A percentile compares a stretch with the other conserved stretches of the same genome.
Conservation (phyloP, 2,797 vertebrate genomes). For the Ceyx erithaca region DNA sequence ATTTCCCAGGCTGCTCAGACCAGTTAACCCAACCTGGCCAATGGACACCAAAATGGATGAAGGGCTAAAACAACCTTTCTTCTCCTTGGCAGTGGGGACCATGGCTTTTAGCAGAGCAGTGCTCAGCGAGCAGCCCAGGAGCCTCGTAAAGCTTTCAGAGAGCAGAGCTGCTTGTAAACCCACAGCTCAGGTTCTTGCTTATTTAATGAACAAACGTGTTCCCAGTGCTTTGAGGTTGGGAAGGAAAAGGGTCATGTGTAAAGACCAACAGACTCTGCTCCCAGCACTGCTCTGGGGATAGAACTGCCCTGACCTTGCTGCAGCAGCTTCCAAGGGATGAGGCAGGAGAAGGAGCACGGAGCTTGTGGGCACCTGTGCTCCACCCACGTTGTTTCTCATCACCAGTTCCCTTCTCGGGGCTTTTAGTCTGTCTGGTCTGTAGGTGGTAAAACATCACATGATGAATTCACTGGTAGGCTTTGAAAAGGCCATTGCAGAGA, state of each 20-base stretch:
- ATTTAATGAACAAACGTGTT: neutral
- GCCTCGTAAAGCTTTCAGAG: neutral
- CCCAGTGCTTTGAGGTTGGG: neutral
- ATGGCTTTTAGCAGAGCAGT: neutral
- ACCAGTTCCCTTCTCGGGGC: accelerated
- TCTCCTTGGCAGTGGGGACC: accelerated
- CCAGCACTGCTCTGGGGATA: accelerated
- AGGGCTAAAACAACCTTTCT: neutral
- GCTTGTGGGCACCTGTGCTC: neutral
- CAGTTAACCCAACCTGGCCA: neutral
- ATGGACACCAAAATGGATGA: neutral
- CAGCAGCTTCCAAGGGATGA: neutral
- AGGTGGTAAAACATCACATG: neutral
- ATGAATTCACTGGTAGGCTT: neutral
- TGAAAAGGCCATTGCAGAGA: neutral
- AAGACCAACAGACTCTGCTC: neutral
- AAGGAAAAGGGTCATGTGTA: neutral
- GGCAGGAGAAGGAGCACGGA: neutral
- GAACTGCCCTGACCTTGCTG: neutral
- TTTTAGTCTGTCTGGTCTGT: neutral
- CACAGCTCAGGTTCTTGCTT: accelerated
- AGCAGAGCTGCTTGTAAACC: neutral
- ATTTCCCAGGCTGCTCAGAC: neutral
- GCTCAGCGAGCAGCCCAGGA: neutral
- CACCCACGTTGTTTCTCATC: neutral